These are phyloP conservation scores for Rhegmatorhina hoffmannsi DNA, from an alignment of 2,113 vertebrate genomes.

Conservation along the genomic window DNA sequence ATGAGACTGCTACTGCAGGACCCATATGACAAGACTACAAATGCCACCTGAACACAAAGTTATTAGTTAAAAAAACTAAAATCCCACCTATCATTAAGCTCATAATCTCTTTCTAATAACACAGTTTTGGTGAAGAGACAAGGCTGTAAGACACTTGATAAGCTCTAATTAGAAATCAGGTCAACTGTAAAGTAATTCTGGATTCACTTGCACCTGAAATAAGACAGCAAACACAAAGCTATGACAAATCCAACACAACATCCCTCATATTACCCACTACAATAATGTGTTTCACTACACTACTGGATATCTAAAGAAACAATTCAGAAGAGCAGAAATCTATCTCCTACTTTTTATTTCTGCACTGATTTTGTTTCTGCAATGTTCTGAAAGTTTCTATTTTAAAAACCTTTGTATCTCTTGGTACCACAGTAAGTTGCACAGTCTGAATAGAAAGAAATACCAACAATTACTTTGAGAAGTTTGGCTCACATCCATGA, in stretches of 20 bases:
- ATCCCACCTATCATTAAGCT: neutral
- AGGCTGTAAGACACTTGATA: conserved; percentile 43
- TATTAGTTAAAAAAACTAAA: neutral
- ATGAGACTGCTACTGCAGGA: neutral
- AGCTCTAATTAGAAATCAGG: conserved; percentile 62
- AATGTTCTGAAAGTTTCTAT: conserved; percentile 6
- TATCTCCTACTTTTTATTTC: neutral
- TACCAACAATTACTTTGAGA: conserved; percentile 42
- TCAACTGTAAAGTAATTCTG: conserved; percentile 59
- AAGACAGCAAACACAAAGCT: conserved; percentile 17
- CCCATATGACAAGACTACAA: neutral
- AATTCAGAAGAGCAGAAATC: neutral
- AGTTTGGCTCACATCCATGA: conserved; percentile 1
- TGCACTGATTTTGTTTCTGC: neutral
- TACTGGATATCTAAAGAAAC: neutral
- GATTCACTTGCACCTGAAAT: conserved; percentile 57
- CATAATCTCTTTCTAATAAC: neutral
- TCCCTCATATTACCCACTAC: neutral
- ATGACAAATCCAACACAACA: conserved; percentile 9
- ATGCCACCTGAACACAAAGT: neutral
- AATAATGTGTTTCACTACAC: neutral
- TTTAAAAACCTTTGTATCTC: neutral
- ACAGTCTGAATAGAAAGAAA: conserved; percentile 22
- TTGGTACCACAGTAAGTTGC: neutral
- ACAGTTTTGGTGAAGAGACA: neutral